A percentile compares a stretch with the other conserved stretches of the same genome.
phyloP scores from a whole-genome alignment of 1,140 invertebrate genomes.

The Dinothrombium tinctorium region DNA sequence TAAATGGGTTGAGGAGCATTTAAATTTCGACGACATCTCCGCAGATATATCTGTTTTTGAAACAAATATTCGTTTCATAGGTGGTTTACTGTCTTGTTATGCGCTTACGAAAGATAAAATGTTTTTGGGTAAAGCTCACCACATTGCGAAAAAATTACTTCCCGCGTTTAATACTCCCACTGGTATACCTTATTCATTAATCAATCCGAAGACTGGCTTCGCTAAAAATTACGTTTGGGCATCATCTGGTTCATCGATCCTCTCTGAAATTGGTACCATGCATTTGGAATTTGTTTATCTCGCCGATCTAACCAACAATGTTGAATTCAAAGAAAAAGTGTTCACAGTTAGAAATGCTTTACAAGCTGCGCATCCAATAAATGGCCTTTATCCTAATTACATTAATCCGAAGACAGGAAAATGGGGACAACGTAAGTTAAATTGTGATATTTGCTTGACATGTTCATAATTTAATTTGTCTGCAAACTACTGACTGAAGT shows the following conservation, averaged over 20 bases:
- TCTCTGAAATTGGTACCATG: slow-evolving; percentile 89
- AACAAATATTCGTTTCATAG: slow-evolving; percentile 90
- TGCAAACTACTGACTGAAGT: no score
- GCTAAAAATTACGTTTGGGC: slow-evolving; percentile 95
- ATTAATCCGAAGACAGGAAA: slow-evolving; percentile 81
- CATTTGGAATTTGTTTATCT: slow-evolving; percentile 91
- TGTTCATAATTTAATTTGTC: no score
- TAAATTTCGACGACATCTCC: slow-evolving; percentile 54
- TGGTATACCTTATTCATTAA: slow-evolving; percentile 84
- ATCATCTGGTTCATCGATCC: slow-evolving; percentile 77
- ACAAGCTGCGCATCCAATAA: slow-evolving; percentile 57
- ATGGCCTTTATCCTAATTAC: slow-evolving; percentile 88
- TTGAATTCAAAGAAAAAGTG: slow-evolving; percentile 63
- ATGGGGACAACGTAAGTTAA: slow-evolving; percentile 74
- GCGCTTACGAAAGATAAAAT: slow-evolving; percentile 79
- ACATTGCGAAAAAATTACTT: slow-evolving; percentile 73
- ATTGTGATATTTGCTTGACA: no score
- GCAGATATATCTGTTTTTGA: slow-evolving; percentile 91
- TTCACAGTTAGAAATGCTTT: slow-evolving; percentile 50
- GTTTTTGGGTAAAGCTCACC: slow-evolving; percentile 75
- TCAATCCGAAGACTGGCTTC: slow-evolving; percentile 50
- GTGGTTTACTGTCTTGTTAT: slow-evolving; percentile 74
- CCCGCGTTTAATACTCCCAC: slow-evolving; percentile 94
- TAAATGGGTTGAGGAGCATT: slow-evolving; percentile 74
- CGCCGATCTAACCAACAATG: slow-evolving; percentile 77